A percentile compares a stretch with the other conserved stretches of the same genome.
These are phyloP conservation scores for Halcyon malimbica DNA, from an alignment of 2,113 vertebrate genomes.

Conservation along the genomic window DNA sequence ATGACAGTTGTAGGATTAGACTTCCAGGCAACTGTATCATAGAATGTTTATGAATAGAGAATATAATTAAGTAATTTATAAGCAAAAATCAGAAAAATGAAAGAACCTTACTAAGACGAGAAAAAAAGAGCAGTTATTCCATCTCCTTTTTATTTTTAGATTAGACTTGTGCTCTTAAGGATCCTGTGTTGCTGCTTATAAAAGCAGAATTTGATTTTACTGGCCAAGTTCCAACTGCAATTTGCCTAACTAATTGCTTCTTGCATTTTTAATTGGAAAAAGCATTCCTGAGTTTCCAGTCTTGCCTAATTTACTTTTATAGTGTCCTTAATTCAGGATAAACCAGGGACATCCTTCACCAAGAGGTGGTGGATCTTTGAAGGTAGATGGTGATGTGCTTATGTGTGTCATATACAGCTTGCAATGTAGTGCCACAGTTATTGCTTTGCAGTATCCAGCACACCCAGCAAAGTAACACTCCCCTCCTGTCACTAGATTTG, in stretches of 20 bases:
- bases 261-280: conserved; percentile 33
- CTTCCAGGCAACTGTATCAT: background rate
- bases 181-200: background rate
- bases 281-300: background rate
- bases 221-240: conserved; percentile 35
- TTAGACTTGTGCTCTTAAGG: background rate
- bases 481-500: background rate
- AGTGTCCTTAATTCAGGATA: background rate
- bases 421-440: background rate
- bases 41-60: background rate
- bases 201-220: background rate
- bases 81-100: background rate
- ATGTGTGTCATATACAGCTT: rapidly evolving
- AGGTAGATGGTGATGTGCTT: background rate
- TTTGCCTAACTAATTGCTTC: conserved; percentile 45
- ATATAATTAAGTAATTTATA: conserved; percentile 39
- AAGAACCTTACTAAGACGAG: background rate
- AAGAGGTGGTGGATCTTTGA: background rate
- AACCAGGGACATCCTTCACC: background rate
- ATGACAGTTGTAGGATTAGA: background rate
- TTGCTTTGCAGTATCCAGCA: background rate
- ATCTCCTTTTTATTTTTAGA: background rate
- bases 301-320: background rate
- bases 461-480: background rate
- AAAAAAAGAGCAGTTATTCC: conserved; percentile 17